Conservation (phyloP, 92 coral and sea anemone genomes). For the Zoanthus gigantus region DNA sequence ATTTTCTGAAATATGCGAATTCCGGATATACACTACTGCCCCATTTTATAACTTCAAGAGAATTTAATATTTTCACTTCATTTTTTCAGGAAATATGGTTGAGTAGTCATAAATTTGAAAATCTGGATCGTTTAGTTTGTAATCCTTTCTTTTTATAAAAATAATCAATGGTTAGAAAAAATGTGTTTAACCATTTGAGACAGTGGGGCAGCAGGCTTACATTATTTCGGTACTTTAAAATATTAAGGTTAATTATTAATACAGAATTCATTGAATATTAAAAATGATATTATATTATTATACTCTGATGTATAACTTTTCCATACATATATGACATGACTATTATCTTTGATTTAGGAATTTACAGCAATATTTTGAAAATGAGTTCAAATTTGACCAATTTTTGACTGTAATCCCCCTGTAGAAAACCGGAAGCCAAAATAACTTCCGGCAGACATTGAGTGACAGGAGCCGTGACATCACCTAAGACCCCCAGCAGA, state of each 20-base stretch:
- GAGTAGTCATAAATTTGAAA: neutral
- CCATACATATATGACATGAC: neutral
- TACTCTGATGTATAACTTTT: neutral
- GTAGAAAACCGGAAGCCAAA: too few relatives aligned
- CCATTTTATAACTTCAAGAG: neutral
- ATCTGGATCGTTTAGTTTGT: neutral
- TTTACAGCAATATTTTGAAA: neutral
- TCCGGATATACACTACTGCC: neutral
- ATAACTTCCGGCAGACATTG: too few relatives aligned
- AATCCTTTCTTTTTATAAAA: neutral
- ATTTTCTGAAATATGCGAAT: neutral
- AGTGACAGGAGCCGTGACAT: too few relatives aligned
- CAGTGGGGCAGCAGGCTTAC: neutral
- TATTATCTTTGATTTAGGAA: neutral
- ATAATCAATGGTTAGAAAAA: neutral
- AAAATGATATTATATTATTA: neutral
- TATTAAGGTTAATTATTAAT: neutral
- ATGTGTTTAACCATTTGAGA: neutral
- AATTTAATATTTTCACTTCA: neutral
- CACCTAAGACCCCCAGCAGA: too few relatives aligned
- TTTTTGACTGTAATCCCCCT: neutral
- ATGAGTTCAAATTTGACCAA: neutral
- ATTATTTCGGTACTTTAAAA: neutral
- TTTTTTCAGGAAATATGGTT: conserved; percentile 8
- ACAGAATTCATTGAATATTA: neutral